Percentiles rank a stretch among this genome's conserved stretches.
Evolutionary conservation across 2,113 vertebrate genomes (phyloP).

Genomic region (Hippoglossus stenolepis): DNA sequence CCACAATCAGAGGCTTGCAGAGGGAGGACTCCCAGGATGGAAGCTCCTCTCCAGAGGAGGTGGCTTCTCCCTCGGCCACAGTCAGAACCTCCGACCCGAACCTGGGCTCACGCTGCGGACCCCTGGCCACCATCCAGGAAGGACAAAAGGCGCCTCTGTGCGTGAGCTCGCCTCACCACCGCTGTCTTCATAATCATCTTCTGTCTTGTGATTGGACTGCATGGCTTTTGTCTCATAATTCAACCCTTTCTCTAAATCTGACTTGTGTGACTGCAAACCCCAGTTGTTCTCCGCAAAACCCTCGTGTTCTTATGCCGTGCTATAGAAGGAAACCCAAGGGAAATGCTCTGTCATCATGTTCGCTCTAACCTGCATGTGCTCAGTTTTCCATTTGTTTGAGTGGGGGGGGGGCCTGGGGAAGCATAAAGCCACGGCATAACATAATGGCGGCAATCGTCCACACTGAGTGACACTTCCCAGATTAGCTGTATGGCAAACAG

Average conservation of each 20-base stretch:
- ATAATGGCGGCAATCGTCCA: constrained; percentile 18
- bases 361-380: neutral
- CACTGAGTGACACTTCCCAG: constrained; percentile 39
- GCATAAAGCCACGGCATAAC: constrained; percentile 25
- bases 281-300: constrained; percentile 15
- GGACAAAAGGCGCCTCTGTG: constrained; percentile 76
- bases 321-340: neutral
- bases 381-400: constrained; percentile 39
- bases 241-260: constrained; percentile 14
- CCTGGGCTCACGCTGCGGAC: constrained; percentile 59
- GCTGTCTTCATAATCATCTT: constrained; percentile 14
- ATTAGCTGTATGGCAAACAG: constrained; percentile 23
- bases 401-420: constrained; percentile 7
- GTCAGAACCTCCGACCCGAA: constrained; percentile 57
- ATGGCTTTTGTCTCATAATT: constrained; percentile 56
- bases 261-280: constrained; percentile 59
- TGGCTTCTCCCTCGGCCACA: constrained; percentile 13
- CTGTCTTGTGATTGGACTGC: constrained; percentile 31
- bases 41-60: constrained; percentile 70
- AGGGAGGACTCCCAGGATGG: constrained; percentile 77
- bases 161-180: constrained; percentile 52
- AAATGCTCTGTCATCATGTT: constrained; percentile 14
- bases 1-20: constrained; percentile 62
- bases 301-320: neutral
- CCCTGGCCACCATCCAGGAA: constrained; percentile 72